phyloP scores from a whole-genome alignment of 1,140 invertebrate species.

The Atta texana region DNA sequence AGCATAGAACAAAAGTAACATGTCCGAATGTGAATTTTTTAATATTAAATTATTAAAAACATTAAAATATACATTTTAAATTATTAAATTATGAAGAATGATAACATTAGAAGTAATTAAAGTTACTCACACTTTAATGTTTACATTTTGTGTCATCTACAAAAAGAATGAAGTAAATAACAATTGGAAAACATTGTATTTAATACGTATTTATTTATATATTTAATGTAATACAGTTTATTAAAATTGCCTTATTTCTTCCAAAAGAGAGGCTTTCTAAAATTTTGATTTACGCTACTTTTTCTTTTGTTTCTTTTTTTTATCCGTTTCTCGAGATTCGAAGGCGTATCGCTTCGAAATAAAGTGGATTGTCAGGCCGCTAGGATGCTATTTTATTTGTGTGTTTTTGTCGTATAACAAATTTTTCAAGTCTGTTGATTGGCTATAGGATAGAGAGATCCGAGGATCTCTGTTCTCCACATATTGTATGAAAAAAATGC shows the following conservation, averaged over 20 bases:
- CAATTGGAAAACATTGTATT: background rate
- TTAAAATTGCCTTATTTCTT: background rate
- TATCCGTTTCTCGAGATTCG: too few species aligned
- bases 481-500: too few species aligned
- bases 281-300: background rate
- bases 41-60: background rate
- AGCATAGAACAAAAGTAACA: too few species aligned
- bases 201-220: conserved; percentile 6
- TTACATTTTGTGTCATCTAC: background rate
- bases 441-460: too few species aligned
- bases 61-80: background rate
- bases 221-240: background rate
- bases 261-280: background rate
- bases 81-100: conserved; percentile 1
- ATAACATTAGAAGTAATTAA: background rate
- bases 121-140: background rate
- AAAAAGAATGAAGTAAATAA: background rate
- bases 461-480: too few species aligned
- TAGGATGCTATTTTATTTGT: background rate
- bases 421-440: too few species aligned
- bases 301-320: background rate
- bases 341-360: conserved; percentile 22
- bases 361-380: conserved; percentile 41
- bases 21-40: background rate
- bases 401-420: too few species aligned